A percentile compares a stretch with the other conserved stretches of the same genome.
phyloP scores from a whole-genome alignment of 2,797 vertebrate species.

The Basileuterus tristriatus region DNA sequence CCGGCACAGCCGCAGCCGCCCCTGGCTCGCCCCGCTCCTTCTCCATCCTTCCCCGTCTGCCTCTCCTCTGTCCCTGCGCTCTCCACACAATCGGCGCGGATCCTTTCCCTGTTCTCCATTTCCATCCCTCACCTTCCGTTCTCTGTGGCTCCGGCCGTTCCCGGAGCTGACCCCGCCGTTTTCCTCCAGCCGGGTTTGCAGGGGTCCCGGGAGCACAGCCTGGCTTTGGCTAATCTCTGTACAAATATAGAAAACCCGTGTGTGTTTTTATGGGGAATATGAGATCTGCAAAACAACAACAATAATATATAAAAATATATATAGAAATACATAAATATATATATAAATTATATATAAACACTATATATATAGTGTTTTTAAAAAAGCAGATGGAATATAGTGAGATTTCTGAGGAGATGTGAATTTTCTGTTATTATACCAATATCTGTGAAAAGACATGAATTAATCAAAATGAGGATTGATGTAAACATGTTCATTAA shows the following conservation, averaged over 20 bases:
- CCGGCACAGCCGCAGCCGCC: neutral
- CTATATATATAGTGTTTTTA: neutral
- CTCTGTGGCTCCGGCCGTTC: neutral
- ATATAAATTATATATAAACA: too few species aligned
- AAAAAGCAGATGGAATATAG: neutral
- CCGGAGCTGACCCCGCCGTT: neutral
- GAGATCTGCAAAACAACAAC: neutral
- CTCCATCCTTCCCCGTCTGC: neutral
- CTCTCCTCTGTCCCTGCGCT: neutral
- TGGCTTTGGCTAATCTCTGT: neutral
- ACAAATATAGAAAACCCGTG: accelerated
- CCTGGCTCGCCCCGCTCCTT: neutral
- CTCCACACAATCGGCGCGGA: neutral
- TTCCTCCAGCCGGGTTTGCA: neutral
- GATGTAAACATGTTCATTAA: neutral
- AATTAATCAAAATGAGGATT: neutral
- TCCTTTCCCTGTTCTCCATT: neutral
- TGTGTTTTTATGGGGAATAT: neutral
- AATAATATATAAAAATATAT: neutral
- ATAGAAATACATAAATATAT: too few species aligned
- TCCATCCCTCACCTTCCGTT: neutral
- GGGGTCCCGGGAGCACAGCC: neutral
- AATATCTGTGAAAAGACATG: neutral
- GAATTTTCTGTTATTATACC: neutral
- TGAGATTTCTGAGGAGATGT: neutral